Evolutionary conservation across 2,888 invertebrate species (phyloP), one percentile per base, ranked within the genome.

Genomic region (Papilio demoleus): DNA sequence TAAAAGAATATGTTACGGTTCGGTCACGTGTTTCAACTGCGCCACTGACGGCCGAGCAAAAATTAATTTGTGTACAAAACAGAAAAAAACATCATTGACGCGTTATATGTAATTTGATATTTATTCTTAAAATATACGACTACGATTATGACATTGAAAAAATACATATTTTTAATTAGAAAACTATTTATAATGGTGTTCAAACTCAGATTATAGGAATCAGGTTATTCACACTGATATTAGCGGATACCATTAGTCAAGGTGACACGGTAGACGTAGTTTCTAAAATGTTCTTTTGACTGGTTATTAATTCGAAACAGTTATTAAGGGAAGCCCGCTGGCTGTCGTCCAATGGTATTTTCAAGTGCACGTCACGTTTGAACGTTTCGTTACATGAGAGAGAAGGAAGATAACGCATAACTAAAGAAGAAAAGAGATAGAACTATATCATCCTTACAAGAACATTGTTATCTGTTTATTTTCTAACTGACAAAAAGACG

Each of bases 351-450:
- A 50, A 50, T 12, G 24, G 24, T 24, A 24, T 50, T 50, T 50
- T 50, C 24, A 24, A 50, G 4, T 14, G 14, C 9, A 22, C 19
- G 19, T 22, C 22, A 47, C 9, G 24, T 22, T 19, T 22, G 22
- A 17, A 62, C 31, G 1, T 45, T 61, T n/a, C 6, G 61, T 40
- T 62, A 34, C 31, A 62, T 47, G 19, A 47, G 45, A 24, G n/a
- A n/a, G n/a, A n/a, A n/a, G 14, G 50, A 14, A 24, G 50, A 50
- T 22, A 45, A 6, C 42, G 19, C 11, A 22, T 5, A 4, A 42
- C 4, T 1, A 5, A 42, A 42, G 17, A 42, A 42, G 17, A 17
- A 42, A 6, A 17, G 17, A 17, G 17, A 42, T 8, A 4, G n/a
- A 14, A 42, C n/a, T n/a, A 17, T 6, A 17, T 38, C 5, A 42